Evolutionary conservation across 2,888 invertebrate genomes (phyloP).

Genomic region (Chelonus formosanus): DNA sequence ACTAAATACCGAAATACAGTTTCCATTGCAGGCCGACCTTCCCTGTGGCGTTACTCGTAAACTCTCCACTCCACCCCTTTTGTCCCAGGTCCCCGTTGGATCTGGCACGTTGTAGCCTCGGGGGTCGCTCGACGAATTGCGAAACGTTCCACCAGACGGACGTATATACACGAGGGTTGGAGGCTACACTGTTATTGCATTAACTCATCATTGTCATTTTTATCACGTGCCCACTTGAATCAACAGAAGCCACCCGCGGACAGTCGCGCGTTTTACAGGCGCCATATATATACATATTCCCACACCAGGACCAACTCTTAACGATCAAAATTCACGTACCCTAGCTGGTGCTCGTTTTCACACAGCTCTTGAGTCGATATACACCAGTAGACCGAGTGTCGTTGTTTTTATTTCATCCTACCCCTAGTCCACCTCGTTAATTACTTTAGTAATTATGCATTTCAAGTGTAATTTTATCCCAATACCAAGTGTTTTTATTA

Average conservation of each 20-base stretch:
- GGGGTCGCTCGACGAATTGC: conserved; percentile 46
- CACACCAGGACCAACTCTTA: conserved; percentile 16
- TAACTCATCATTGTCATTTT: conserved; percentile 65
- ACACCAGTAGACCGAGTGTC: conserved; percentile 4
- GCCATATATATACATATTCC: conserved; percentile 18
- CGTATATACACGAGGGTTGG: conserved; percentile 39
- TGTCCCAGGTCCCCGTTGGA: conserved; percentile 32
- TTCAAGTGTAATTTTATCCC: conserved; percentile 4
- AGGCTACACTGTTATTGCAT: conserved; percentile 63
- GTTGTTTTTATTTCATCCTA: not conserved
- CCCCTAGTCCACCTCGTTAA: conserved; percentile 6
- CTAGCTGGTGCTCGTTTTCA: conserved; percentile 48
- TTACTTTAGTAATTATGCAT: conserved; percentile 14
- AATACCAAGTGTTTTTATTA: not conserved
- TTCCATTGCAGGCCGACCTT: conserved; percentile 38
- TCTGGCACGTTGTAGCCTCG: conserved; percentile 38
- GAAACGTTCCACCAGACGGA: conserved; percentile 45
- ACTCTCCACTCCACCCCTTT: conserved; percentile 25
- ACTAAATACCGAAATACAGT: conserved; percentile 56
- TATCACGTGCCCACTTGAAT: conserved; percentile 62
- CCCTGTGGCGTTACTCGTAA: conserved; percentile 29
- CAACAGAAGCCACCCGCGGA: conserved; percentile 47
- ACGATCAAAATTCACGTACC: conserved; percentile 27
- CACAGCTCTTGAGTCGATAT: conserved; percentile 51
- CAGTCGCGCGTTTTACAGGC: conserved; percentile 1